Evolutionary conservation across 92 coral and sea anemone species (phyloP).

Genomic region (Porites divaricata): DNA sequence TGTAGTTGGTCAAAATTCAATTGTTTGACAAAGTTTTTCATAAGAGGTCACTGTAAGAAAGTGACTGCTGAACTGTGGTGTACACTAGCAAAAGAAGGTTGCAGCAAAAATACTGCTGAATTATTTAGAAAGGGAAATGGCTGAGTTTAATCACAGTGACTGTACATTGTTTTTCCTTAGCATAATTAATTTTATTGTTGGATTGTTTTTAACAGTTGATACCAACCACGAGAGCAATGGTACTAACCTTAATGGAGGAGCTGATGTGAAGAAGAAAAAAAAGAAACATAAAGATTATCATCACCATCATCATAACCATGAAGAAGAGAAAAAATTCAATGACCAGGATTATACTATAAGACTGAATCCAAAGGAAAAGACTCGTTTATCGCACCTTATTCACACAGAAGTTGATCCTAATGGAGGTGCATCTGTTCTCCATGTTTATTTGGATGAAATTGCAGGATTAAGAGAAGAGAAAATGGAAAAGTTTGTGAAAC

Average conservation of each 20-base stretch:
- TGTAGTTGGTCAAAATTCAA: too few species aligned
- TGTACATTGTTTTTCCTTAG: too few species aligned
- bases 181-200: not conserved
- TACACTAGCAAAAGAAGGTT: too few species aligned
- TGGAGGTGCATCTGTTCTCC: constrained; percentile 92
- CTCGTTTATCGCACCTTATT: constrained; percentile 85
- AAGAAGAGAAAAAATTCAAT: constrained; percentile 66
- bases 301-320: constrained; percentile 60
- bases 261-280: constrained; percentile 76
- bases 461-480: constrained; percentile 82
- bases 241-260: constrained; percentile 39
- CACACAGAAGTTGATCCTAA: constrained; percentile 85
- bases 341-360: constrained; percentile 75
- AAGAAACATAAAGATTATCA: constrained; percentile 92
- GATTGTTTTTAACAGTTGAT: constrained; percentile 30
- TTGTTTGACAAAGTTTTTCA: too few species aligned
- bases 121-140: too few species aligned
- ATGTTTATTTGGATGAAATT: constrained; percentile 88
- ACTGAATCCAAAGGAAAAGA: constrained; percentile 85
- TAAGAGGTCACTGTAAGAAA: too few species aligned
- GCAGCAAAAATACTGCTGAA: too few species aligned
- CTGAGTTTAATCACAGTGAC: too few species aligned
- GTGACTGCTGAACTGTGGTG: too few species aligned
- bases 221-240: constrained; percentile 55
- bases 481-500: constrained; percentile 89